Conservation (phyloP, 1,140 invertebrate genomes). For the Drosophila varians region DNA sequence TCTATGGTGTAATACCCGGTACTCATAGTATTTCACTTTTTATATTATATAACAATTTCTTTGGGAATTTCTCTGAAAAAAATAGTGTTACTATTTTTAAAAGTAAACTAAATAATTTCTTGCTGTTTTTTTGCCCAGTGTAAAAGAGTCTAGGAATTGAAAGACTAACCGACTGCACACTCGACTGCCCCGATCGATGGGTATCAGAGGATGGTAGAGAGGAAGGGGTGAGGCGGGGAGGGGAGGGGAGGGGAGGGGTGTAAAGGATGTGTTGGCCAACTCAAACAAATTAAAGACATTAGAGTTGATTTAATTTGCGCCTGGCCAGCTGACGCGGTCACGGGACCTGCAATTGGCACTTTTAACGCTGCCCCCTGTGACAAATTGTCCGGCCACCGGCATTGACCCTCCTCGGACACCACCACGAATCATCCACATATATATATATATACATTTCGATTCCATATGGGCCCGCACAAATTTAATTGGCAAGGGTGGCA, state of each 20-base stretch:
- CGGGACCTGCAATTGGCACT: conserved; percentile 74
- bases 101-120: no score
- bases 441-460: not conserved
- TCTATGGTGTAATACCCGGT: no score
- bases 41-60: no score
- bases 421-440: not conserved
- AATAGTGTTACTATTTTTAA: no score
- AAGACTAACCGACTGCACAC: conserved; percentile 53
- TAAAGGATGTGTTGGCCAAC: conserved; percentile 37
- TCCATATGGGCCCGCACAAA: conserved; percentile 41
- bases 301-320: conserved; percentile 80
- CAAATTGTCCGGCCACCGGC: conserved; percentile 61
- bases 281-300: conserved; percentile 82
- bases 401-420: conserved; percentile 16
- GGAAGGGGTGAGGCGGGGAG: not conserved
- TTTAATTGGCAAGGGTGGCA: conserved; percentile 14
- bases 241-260: conserved; percentile 1
- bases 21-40: no score
- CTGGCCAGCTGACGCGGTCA: conserved; percentile 52
- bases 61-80: no score
- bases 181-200: conserved; percentile 43
- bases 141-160: conserved; percentile 5
- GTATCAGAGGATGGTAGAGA: not conserved
- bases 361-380: conserved; percentile 70
- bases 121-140: not conserved